Evolutionary conservation across 64 coral and sea anemone genomes (phyloP).

Genomic region (Hydrozoanthus tunicans): DNA sequence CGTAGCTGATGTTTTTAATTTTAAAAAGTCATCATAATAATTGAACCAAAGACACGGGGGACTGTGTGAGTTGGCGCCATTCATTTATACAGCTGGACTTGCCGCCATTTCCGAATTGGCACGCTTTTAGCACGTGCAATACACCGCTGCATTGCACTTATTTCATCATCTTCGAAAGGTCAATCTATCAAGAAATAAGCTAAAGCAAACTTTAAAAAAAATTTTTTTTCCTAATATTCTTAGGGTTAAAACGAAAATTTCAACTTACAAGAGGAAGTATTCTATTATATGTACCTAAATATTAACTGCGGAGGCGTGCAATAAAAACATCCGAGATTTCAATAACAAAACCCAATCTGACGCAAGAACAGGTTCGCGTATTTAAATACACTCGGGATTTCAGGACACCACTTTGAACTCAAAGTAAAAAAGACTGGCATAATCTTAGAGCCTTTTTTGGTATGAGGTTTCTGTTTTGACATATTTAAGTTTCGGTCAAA

Average conservation of each 20-base stretch:
- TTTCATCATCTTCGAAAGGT: neutral
- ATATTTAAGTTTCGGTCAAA: neutral
- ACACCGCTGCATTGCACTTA: neutral
- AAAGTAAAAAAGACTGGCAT: neutral
- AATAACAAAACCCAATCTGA: slow-evolving; percentile 49
- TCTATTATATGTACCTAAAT: neutral
- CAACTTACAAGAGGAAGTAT: neutral
- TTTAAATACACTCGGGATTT: neutral
- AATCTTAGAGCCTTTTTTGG: too few species aligned
- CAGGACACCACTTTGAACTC: neutral
- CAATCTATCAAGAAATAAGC: too few species aligned
- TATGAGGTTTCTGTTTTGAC: neutral
- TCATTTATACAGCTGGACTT: neutral
- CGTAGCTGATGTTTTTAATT: too few species aligned
- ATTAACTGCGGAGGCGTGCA: slow-evolving; percentile 1
- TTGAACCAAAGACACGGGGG: too few species aligned
- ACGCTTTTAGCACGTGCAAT: slow-evolving; percentile 26
- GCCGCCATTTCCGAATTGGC: slow-evolving; percentile 3
- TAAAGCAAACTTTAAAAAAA: too few species aligned
- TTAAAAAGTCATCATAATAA: too few species aligned
- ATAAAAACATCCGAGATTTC: neutral
- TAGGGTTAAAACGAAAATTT: neutral
- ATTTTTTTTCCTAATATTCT: neutral
- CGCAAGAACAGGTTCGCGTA: slow-evolving; percentile 19
- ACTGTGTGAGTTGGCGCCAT: neutral